These are phyloP conservation scores for Gobio gobio DNA, from an alignment of 2,113 vertebrate species.

Conservation along the genomic window DNA sequence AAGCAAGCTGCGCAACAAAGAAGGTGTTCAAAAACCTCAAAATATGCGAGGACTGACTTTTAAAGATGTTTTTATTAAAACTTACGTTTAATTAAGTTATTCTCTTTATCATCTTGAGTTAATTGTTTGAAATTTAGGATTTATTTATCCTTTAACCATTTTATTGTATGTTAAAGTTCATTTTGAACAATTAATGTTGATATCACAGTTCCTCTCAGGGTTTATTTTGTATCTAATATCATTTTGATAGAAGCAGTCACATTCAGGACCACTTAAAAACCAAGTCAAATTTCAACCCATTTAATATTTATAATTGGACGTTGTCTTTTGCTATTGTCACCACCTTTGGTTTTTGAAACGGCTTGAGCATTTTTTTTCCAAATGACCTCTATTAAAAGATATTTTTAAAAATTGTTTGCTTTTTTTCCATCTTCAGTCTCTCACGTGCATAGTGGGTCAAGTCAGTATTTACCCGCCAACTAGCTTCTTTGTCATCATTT, in stretches of 20 bases:
- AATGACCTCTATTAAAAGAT: conserved; percentile 63
- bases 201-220: conserved; percentile 59
- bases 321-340: conserved; percentile 54
- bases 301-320: conserved; percentile 44
- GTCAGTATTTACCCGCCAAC: background rate
- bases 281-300: conserved; percentile 35
- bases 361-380: conserved; percentile 37
- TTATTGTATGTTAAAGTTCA: conserved; percentile 37
- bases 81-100: conserved; percentile 45
- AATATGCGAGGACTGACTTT: conserved; percentile 25
- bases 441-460: background rate
- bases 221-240: conserved; percentile 61
- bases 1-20: background rate
- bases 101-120: conserved; percentile 24
- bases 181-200: conserved; percentile 51
- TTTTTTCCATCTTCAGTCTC: conserved; percentile 14
- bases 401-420: conserved; percentile 59
- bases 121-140: conserved; percentile 31
- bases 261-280: conserved; percentile 35
- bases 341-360: conserved; percentile 47
- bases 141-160: conserved; percentile 32
- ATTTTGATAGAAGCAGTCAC: conserved; percentile 41
- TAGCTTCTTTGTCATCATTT: background rate
- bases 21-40: conserved; percentile 25
- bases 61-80: conserved; percentile 6